Conservation (phyloP, 2,797 vertebrate species). For the Lindbergichthys nudifrons region DNA sequence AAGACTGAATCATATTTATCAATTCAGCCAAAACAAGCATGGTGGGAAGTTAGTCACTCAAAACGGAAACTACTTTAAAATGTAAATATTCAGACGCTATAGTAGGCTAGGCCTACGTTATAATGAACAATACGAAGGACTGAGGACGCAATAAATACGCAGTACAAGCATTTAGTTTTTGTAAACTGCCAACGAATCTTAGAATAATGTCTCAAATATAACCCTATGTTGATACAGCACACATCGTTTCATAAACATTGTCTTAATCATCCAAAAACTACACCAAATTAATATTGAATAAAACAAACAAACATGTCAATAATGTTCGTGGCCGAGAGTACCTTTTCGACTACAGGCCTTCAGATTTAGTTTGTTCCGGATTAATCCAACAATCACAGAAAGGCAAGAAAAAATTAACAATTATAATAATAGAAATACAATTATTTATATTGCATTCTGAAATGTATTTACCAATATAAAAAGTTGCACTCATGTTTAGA, state of each 20-base stretch:
- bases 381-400: background rate
- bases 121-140: background rate
- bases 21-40: constrained; percentile 30
- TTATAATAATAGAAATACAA: background rate
- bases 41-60: constrained; percentile 5
- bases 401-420: background rate
- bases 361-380: background rate
- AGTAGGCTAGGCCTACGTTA: background rate
- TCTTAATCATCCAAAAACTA: background rate
- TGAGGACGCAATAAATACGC: background rate
- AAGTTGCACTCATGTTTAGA: background rate
- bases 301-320: background rate
- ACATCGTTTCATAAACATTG: background rate
- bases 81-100: background rate
- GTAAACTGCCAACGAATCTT: background rate
- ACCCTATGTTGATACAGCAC: background rate
- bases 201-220: background rate
- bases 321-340: too few species aligned
- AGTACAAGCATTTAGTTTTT: background rate
- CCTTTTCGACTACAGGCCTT: background rate
- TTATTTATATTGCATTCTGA: too few species aligned
- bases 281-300: background rate
- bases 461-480: background rate
- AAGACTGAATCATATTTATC: constrained; percentile 30
- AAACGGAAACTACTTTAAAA: background rate